Conservation (phyloP, 2,113 vertebrate species). For the Narcine bancroftii region DNA sequence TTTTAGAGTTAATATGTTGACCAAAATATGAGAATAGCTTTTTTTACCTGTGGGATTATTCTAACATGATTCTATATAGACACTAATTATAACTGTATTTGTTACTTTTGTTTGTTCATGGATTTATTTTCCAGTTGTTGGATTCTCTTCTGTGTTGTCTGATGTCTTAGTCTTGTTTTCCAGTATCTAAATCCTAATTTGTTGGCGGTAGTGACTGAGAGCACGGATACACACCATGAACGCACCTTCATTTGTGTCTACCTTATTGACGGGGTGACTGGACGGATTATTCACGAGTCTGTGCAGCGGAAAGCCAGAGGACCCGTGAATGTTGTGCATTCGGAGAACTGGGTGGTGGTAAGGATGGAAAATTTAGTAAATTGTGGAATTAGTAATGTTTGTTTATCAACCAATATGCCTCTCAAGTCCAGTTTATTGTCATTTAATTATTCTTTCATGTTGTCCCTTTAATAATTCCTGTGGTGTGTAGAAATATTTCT, state of each 20-base stretch:
- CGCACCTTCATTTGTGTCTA: slow-evolving; percentile 83
- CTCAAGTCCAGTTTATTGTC: neutral
- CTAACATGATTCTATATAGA: neutral
- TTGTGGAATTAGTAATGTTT: neutral
- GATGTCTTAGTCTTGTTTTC: accelerated
- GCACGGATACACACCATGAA: slow-evolving; percentile 77
- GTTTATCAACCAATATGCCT: neutral
- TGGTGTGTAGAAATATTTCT: neutral
- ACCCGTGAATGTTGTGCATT: slow-evolving; percentile 86
- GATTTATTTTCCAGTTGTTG: neutral
- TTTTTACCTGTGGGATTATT: neutral
- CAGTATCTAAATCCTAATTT: slow-evolving; percentile 94
- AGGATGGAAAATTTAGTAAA: slow-evolving; percentile 45
- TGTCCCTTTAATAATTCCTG: too few species aligned
- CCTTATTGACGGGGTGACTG: slow-evolving; percentile 83
- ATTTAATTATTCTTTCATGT: neutral
- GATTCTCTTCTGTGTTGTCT: neutral
- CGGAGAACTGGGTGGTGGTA: slow-evolving; percentile 98
- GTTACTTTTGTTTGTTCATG: neutral
- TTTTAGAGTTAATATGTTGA: neutral
- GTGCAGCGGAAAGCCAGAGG: slow-evolving; percentile 86
- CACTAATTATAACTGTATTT: too few species aligned
- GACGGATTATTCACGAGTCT: slow-evolving; percentile 85
- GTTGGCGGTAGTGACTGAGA: slow-evolving; percentile 86
- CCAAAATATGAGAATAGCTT: neutral